Percentiles rank a stretch among this genome's conserved stretches.
phyloP scores from a whole-genome alignment of 2,888 invertebrate genomes.

The Ferdinandea cuprea region DNA sequence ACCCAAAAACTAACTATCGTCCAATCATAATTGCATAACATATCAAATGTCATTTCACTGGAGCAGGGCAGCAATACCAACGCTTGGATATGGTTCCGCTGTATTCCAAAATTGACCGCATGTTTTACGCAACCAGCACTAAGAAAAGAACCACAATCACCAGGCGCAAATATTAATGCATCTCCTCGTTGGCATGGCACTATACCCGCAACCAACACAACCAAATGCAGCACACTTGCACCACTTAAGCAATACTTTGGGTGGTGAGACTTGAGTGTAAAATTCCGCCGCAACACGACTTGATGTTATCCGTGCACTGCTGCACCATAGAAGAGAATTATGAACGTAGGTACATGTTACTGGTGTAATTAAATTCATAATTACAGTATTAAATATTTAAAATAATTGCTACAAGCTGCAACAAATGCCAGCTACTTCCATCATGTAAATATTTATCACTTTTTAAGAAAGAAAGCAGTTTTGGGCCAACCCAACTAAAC shows the following conservation, averaged over 20 bases:
- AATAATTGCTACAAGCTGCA: too few relatives aligned
- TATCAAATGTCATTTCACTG: slow-evolving; percentile 32
- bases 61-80: not conserved
- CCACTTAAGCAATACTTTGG: slow-evolving; percentile 12
- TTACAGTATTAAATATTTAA: too few relatives aligned
- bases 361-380: too few relatives aligned
- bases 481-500: too few relatives aligned
- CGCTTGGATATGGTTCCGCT: slow-evolving; percentile 18
- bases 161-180: slow-evolving; percentile 8
- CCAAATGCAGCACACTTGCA: not conserved
- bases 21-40: not conserved
- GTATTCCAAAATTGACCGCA: not conserved
- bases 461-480: too few relatives aligned
- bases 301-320: slow-evolving; percentile 3
- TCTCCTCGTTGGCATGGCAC: too few relatives aligned
- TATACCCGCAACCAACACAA: not conserved
- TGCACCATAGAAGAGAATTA: slow-evolving; percentile 7
- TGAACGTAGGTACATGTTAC: not conserved
- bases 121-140: not conserved
- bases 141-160: slow-evolving; percentile 23
- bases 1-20: slow-evolving; percentile 13
- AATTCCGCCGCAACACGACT: slow-evolving; percentile 9
- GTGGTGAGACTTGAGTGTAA: not conserved
- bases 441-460: too few relatives aligned
- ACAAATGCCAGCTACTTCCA: too few relatives aligned